Conservation (phyloP, 1,140 invertebrate species). For the Drosophila rufa region DNA sequence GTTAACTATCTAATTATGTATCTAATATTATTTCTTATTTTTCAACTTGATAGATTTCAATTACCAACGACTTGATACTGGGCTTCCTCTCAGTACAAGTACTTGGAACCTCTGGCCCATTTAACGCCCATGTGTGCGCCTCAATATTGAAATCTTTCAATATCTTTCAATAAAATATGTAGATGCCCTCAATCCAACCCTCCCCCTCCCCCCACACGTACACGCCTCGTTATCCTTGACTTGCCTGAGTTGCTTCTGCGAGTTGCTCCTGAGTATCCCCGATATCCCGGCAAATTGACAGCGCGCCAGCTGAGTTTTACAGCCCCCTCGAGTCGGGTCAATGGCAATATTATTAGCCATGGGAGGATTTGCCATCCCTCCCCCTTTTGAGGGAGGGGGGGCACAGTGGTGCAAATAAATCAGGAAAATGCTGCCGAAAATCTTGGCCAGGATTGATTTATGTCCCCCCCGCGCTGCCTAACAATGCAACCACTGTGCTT, state of each 20-base stretch:
- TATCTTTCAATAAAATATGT: constrained; percentile 84
- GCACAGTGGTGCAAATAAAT: constrained; percentile 43
- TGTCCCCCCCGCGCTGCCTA: not conserved
- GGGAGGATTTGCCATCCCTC: not conserved
- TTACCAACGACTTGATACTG: not conserved
- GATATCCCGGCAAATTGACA: constrained; percentile 69
- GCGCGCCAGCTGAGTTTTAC: constrained; percentile 78
- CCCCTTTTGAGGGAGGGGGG: not conserved
- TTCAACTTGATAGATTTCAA: not conserved
- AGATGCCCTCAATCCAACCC: constrained; percentile 61
- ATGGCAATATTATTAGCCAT: constrained; percentile 79
- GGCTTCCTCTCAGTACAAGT: not conserved
- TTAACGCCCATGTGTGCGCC: constrained; percentile 11
- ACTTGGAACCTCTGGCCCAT: not conserved
- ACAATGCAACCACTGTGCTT: constrained; percentile 2
- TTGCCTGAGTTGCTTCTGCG: not conserved
- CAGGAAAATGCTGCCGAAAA: constrained; percentile 34
- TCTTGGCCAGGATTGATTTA: constrained; percentile 43
- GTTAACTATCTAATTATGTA: too few relatives aligned
- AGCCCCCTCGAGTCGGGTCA: constrained; percentile 68
- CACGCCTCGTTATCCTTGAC: constrained; percentile 9
- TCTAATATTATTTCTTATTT: too few relatives aligned
- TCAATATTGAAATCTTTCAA: constrained; percentile 81
- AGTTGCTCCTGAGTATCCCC: constrained; percentile 2
- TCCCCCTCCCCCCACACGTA: too few relatives aligned